Percentiles rank a stretch among this genome's conserved stretches.
Conservation (phyloP, 2,797 vertebrate species). For the Sebastes wilsoni region DNA sequence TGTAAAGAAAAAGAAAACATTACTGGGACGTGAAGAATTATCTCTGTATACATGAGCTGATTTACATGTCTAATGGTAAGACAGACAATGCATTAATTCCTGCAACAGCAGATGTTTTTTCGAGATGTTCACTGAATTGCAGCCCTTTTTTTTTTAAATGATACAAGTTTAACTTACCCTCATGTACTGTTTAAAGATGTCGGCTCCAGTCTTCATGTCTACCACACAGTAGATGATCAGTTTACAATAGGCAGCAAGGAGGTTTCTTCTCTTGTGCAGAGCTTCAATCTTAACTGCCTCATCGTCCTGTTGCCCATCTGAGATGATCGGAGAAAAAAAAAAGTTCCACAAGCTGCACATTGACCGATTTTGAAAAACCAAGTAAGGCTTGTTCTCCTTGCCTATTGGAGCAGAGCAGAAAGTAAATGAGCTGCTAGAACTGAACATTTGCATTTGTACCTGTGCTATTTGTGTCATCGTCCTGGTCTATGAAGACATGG, state of each 20-base stretch:
- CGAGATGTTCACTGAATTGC: background rate
- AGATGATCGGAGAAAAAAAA: background rate
- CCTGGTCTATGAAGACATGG: conserved; percentile 99
- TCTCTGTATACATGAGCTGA: background rate
- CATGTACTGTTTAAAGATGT: conserved; percentile 99
- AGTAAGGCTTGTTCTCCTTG: background rate
- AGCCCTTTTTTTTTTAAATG: background rate
- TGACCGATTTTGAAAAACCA: background rate
- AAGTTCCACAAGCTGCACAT: background rate
- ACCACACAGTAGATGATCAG: conserved; percentile 99
- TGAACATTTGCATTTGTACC: conserved; percentile 73
- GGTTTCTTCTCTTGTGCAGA: conserved; percentile 98
- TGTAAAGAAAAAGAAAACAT: conserved; percentile 51
- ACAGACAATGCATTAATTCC: background rate
- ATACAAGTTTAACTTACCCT: conserved; percentile 81
- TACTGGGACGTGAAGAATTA: background rate
- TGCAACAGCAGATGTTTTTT: background rate
- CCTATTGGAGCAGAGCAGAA: background rate
- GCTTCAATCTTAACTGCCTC: conserved; percentile 99
- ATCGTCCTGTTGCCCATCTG: conserved; percentile 97
- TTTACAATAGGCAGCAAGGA: conserved; percentile 98
- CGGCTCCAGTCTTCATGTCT: conserved; percentile 98
- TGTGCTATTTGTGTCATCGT: conserved; percentile 96
- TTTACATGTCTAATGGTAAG: background rate
- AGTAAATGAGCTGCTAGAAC: background rate